Evolutionary conservation across 2,797 vertebrate species (phyloP).

Genomic region (Cynodonichthys magdalenae): DNA sequence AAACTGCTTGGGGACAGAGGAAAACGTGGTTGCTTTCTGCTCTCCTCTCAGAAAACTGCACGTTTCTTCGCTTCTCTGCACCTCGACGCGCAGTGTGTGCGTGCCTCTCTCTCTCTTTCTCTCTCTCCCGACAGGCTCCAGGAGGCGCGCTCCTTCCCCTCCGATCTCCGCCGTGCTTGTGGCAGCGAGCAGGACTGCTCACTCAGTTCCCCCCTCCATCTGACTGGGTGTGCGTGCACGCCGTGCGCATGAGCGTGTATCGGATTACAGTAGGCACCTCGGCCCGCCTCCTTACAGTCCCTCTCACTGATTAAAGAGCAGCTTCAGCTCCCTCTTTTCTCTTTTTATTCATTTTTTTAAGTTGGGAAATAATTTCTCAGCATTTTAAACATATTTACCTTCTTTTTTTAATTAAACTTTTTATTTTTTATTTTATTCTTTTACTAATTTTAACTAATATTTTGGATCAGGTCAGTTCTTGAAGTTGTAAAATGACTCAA

Average conservation of each 20-base stretch:
- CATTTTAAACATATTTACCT: background rate
- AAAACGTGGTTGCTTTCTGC: constrained; percentile 33
- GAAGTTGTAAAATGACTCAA: too few species aligned
- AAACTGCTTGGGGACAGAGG: constrained; percentile 34
- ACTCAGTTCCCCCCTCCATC: constrained; percentile 31
- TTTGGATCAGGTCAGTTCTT: background rate
- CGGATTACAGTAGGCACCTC: constrained; percentile 78
- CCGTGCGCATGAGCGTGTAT: constrained; percentile 52
- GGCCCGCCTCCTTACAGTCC: constrained; percentile 69
- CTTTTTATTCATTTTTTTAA: background rate
- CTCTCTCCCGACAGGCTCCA: constrained; percentile 28
- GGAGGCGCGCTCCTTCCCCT: constrained; percentile 50
- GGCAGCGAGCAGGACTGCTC: constrained; percentile 53
- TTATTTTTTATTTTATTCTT: background rate
- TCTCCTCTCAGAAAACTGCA: constrained; percentile 40
- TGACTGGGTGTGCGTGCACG: constrained; percentile 36
- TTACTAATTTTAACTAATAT: background rate
- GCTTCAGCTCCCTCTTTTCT: constrained; percentile 43
- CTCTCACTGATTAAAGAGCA: constrained; percentile 73
- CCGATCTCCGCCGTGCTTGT: constrained; percentile 62
- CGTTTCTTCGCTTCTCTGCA: constrained; percentile 20
- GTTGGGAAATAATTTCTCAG: constrained; percentile 24
- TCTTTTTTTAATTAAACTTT: background rate
- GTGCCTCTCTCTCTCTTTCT: constrained; percentile 12
- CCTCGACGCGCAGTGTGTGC: background rate